Base-by-base conservation (phyloP, 2,113 vertebrate species). In the Maccullochella peelii region DNA sequence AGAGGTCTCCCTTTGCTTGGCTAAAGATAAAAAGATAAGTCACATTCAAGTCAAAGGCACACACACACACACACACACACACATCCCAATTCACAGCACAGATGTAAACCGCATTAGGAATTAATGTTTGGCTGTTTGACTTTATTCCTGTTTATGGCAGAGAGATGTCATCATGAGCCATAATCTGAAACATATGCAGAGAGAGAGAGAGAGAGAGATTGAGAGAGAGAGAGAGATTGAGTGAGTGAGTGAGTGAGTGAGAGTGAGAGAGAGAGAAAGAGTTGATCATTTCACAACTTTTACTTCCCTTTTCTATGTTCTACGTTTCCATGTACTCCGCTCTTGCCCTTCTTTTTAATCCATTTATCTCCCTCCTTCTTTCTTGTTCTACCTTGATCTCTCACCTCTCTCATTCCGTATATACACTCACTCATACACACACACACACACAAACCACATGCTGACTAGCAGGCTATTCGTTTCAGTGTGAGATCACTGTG, bases 401-500 rank as follows among this genome's bases (percentile, higher is more conserved):
- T 79, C 52, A 73, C 66, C 79, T 77, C 42, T 73, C 79, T 55
- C 65, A 49, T 73, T 72, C 20, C 54, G 1, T n/a, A 69, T 21
- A 79, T 38, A 73, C 15, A 57, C 42, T 4, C 27, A 8, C 21
- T 11, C 52, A 33, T 5, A 59, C 47, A 36, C 71, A 73, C 76
- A 62, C 77, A 69, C 70, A 72, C 83, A 85, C 72, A 71, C 52
- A 72, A 71, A 89, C 77, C 90, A 81, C 89, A 93, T 25, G 57
- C 84, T 76, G 76, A 88, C 83, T 50, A 58, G 86, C 69, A 47
- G 73, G 83, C 88, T 50, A 62, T 83, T 78, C 11, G 18, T 88
- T 33, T 89, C 79, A 85, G 83, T 77, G 90, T 92, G 91, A 93
- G 86, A 83, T 93, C 84, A 91, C 69, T 82, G 77, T 82, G 85